Evolutionary conservation across 2,888 invertebrate genomes (phyloP), one percentile per base, ranked within the genome.

Genomic region (Rhamphomyia laevipes): DNA sequence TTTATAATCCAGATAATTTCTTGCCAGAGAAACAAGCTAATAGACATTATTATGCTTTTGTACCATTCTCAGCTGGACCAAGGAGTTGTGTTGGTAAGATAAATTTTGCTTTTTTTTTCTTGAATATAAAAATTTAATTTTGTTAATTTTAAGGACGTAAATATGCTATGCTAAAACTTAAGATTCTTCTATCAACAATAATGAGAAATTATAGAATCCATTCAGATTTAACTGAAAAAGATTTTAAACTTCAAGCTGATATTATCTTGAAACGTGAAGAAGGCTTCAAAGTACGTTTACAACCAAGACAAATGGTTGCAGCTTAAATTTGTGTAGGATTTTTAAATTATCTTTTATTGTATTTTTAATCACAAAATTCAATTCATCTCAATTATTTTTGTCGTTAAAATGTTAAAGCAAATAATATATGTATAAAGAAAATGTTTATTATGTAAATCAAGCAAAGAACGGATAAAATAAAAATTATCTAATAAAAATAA

Each of bases 1-100:
- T 73, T 54, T 91, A 86, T 64, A 76, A 90, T 71, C 90, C 91
- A 2, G 89, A 90, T 66, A 84, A 89, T 64, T 91, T 90, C 74
- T 73, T 88, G 54, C 84, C 87, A 0, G 89, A 90, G 62, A 80
- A 77, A 56, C 82, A 81, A 53, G 81, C 82, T 45, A 79, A 80
- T 58, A 78, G 90, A 52, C 87, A 89, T 62, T 86, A 85, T 62
- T 87, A 87, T 64, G 80, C 85, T 5, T 88, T 81, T 61, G 80
- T 87, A 47, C 86, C 87, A 12, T 88, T 87, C 75, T 86, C 86
- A 46, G 87, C 87, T 52, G 87, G 86, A 37, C 86, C 87, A 6
- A 78, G 87, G 59, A 84, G 84, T 71, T 85, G 84, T 64, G 84
- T 85, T 53, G 84, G 84, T 83, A 60, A 73, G 81, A 69, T 45